Percentiles rank a stretch among this genome's conserved stretches.
phyloP scores from a whole-genome alignment of 2,113 vertebrate species.

The Acanthisitta chloris region DNA sequence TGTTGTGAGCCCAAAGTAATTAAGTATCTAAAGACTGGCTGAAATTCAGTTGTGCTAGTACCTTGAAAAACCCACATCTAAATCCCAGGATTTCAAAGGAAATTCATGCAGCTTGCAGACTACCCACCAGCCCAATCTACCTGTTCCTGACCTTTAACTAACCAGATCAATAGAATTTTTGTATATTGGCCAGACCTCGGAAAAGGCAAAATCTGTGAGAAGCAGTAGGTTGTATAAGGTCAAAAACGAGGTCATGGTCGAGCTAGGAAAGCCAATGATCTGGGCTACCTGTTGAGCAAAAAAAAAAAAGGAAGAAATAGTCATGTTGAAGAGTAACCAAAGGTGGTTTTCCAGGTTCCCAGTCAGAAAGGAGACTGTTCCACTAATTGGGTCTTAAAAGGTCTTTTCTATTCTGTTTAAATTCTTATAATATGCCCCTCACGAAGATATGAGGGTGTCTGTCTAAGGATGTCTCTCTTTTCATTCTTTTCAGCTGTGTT shows the following conservation, averaged over 20 bases:
- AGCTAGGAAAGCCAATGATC: not conserved
- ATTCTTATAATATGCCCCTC: slow-evolving; percentile 46
- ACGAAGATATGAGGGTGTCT: slow-evolving; percentile 20
- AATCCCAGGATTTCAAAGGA: not conserved
- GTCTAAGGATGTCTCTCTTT: slow-evolving; percentile 36
- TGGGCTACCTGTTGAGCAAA: not conserved
- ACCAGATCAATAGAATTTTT: not conserved
- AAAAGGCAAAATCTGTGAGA: not conserved
- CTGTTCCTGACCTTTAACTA: not conserved
- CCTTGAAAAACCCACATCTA: not conserved
- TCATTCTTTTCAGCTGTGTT: slow-evolving; percentile 11
- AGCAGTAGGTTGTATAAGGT: not conserved
- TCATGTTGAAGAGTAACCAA: not conserved
- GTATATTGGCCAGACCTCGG: not conserved
- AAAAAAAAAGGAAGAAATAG: not conserved
- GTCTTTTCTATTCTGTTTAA: slow-evolving; percentile 48
- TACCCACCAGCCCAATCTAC: not conserved
- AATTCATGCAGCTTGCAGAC: not conserved
- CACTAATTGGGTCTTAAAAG: slow-evolving; percentile 54
- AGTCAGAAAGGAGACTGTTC: slow-evolving; percentile 18
- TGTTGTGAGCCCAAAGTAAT: not conserved
- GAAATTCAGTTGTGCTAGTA: not conserved
- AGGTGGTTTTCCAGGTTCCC: not conserved
- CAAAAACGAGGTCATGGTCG: not conserved
- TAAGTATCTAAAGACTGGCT: not conserved